phyloP scores from a whole-genome alignment of 2,113 vertebrate genomes.

The Forbesichthys papilliferus region DNA sequence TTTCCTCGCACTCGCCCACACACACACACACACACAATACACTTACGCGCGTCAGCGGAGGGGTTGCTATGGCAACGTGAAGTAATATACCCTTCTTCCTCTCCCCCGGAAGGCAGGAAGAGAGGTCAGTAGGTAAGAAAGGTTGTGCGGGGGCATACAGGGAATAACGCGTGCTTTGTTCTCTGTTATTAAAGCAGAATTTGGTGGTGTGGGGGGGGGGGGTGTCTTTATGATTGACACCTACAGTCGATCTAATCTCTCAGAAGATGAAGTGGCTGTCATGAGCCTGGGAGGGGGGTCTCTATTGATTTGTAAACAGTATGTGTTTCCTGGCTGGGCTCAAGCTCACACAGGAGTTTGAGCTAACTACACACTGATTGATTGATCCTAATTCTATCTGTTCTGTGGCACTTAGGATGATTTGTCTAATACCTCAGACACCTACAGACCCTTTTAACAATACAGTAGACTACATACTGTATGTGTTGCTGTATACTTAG shows the following conservation, averaged over 20 bases:
- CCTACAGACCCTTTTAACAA: too few species aligned
- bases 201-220: background rate
- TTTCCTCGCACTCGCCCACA: background rate
- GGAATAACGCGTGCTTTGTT: too few species aligned
- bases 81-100: constrained; percentile 7
- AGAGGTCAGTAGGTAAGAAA: too few species aligned
- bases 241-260: background rate
- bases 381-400: too few species aligned
- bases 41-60: constrained; percentile 15
- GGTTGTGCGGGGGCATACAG: too few species aligned
- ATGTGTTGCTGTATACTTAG: too few species aligned
- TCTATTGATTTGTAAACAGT: background rate
- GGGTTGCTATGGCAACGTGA: constrained; percentile 59
- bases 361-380: background rate
- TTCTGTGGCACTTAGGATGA: too few species aligned
- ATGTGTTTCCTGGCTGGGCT: constrained; percentile 1
- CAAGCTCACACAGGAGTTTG: background rate
- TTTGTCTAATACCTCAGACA: too few species aligned
- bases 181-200: background rate
- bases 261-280: background rate
- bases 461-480: too few species aligned
- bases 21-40: background rate
- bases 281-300: background rate
- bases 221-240: background rate
- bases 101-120: too few species aligned